These are phyloP conservation scores for Hedychridium roseum DNA, from an alignment of 2,888 invertebrate species.

Conservation along the genomic window DNA sequence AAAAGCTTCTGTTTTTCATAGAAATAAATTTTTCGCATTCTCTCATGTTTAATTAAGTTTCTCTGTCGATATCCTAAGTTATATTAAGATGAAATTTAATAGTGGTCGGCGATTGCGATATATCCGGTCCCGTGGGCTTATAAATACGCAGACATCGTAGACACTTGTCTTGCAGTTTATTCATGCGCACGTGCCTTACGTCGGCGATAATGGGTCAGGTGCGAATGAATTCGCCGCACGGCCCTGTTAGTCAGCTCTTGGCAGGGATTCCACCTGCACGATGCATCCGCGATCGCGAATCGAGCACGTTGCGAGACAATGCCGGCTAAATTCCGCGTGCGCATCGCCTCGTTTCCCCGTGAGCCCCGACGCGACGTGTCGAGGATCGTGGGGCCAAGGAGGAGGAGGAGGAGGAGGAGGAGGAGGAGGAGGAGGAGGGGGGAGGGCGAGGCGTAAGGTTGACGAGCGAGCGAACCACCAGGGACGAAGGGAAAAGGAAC, in stretches of 20 bases:
- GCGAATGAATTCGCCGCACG: slow-evolving; percentile 51
- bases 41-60: no score
- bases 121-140: no score
- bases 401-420: slow-evolving; percentile 9
- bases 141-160: no score
- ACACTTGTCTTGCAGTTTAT: no score
- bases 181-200: slow-evolving; percentile 18
- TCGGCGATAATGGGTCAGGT: slow-evolving; percentile 40
- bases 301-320: slow-evolving; percentile 57
- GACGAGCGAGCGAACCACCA: slow-evolving; percentile 21
- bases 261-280: slow-evolving; percentile 43
- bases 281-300: slow-evolving; percentile 48
- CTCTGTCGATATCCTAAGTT: no score
- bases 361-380: no score
- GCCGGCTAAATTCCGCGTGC: slow-evolving; percentile 55
- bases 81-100: no score
- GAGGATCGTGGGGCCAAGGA: neutral
- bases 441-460: slow-evolving; percentile 16
- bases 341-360: slow-evolving; percentile 36
- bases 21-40: no score
- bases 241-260: slow-evolving; percentile 57
- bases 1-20: no score
- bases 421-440: slow-evolving; percentile 10
- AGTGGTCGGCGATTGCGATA: no score
- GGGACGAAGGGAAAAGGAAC: slow-evolving; percentile 30